Percentiles rank a stretch among this genome's conserved stretches.
These are phyloP conservation scores for Acanthopleura granulata DNA, from an alignment of 2,888 invertebrate genomes.

Conservation along the genomic window DNA sequence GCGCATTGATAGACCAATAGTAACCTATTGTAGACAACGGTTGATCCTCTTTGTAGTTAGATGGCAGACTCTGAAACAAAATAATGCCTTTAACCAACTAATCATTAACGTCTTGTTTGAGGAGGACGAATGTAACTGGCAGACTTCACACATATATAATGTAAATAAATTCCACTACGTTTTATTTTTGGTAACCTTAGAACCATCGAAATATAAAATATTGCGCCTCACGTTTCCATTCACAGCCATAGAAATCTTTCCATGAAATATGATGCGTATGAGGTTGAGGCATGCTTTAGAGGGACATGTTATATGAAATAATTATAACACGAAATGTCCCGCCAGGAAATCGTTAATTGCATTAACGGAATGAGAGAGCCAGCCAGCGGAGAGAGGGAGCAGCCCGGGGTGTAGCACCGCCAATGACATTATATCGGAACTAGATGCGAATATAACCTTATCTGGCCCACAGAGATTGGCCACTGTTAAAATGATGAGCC, in stretches of 20 bases:
- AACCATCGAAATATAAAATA: too few species aligned
- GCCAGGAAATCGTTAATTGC: slow-evolving; percentile 10
- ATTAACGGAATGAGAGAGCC: not conserved
- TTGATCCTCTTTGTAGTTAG: too few species aligned
- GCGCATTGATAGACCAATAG: too few species aligned
- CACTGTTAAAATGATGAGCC: slow-evolving; percentile 7
- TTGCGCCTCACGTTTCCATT: too few species aligned
- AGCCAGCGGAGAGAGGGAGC: not conserved
- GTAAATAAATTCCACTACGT: too few species aligned
- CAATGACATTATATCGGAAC: not conserved
- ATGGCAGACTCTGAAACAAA: too few species aligned
- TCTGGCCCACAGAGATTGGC: not conserved
- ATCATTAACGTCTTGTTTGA: too few species aligned
- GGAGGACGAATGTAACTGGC: too few species aligned
- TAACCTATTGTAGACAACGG: too few species aligned
- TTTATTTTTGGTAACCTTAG: too few species aligned
- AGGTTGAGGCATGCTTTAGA: not conserved
- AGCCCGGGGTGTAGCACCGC: not conserved
- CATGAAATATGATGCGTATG: not conserved
- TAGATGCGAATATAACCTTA: not conserved
- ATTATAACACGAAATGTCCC: not conserved
- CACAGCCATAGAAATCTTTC: not conserved
- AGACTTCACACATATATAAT: too few species aligned
- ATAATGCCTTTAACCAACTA: too few species aligned
- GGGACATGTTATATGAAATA: not conserved